phyloP scores from a whole-genome alignment of 2,888 invertebrate species.

The Melikaiella ostensackeni region DNA sequence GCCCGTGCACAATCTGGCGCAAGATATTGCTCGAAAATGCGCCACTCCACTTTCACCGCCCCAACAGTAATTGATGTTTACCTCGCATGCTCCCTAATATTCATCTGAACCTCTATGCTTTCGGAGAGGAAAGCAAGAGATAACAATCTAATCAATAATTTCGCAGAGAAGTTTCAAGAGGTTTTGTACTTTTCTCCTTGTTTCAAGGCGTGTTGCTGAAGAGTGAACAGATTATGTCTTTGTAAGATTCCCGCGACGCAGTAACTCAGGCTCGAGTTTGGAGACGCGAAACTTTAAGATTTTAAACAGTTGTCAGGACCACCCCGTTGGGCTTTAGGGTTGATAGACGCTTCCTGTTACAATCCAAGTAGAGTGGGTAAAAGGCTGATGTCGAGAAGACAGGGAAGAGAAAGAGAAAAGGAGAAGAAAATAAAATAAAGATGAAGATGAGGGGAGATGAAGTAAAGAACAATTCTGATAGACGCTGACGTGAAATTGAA shows the following conservation, averaged over 20 bases:
- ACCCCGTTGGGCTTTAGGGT: slow-evolving; percentile 59
- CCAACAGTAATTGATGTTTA: slow-evolving; percentile 63
- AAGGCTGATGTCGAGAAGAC: slow-evolving; percentile 41
- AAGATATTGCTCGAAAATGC: slow-evolving; percentile 68
- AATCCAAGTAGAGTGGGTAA: slow-evolving; percentile 55
- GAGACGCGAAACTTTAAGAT: slow-evolving; percentile 58
- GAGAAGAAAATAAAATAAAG: slow-evolving; percentile 54
- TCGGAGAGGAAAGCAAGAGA: slow-evolving; percentile 42
- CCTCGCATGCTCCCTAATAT: slow-evolving; percentile 56
- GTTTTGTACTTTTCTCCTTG: neutral
- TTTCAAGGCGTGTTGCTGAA: slow-evolving; percentile 1
- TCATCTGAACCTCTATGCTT: slow-evolving; percentile 41
- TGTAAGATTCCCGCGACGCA: slow-evolving; percentile 43
- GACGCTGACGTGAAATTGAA: slow-evolving; percentile 72
- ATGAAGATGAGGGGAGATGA: slow-evolving; percentile 50
- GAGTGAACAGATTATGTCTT: slow-evolving; percentile 23
- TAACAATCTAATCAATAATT: neutral
- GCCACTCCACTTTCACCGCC: slow-evolving; percentile 60
- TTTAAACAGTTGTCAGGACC: slow-evolving; percentile 73
- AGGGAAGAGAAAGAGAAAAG: slow-evolving; percentile 52
- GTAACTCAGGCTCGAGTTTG: slow-evolving; percentile 57
- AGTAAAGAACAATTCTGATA: slow-evolving; percentile 52
- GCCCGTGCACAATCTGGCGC: slow-evolving; percentile 64
- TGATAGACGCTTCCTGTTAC: slow-evolving; percentile 58
- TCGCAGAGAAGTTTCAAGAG: neutral